Conservation (phyloP, 2,888 invertebrate genomes). For the Hemaris fuciformis region DNA sequence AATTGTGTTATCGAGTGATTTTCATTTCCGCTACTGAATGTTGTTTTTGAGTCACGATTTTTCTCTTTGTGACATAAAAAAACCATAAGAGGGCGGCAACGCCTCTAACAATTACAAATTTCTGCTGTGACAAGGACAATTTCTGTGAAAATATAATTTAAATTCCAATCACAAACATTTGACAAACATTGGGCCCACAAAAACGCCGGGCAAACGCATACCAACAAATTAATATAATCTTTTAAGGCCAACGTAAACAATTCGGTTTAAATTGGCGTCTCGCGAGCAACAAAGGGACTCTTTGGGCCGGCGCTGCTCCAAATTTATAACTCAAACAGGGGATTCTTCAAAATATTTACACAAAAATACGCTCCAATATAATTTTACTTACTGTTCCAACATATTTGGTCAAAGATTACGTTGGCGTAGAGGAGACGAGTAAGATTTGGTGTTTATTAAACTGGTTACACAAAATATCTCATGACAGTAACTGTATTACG, state of each 20-base stretch:
- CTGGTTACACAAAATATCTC: too few relatives aligned
- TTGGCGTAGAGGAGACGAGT: conserved; percentile 19
- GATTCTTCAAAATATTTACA: conserved; percentile 51
- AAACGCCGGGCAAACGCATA: neutral
- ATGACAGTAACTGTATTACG: too few relatives aligned
- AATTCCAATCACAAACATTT: neutral
- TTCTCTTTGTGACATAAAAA: too few relatives aligned
- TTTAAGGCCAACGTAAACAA: conserved; percentile 22
- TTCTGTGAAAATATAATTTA: too few relatives aligned
- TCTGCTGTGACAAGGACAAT: too few relatives aligned
- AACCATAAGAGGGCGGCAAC: too few relatives aligned
- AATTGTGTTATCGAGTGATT: too few relatives aligned
- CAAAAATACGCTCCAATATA: conserved; percentile 46
- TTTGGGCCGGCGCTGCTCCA: conserved; percentile 20
- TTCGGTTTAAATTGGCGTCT: conserved; percentile 17
- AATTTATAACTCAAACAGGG: conserved; percentile 26
- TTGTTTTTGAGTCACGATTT: too few relatives aligned
- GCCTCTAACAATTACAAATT: too few relatives aligned
- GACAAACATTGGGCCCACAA: neutral
- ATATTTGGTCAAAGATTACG: conserved; percentile 31
- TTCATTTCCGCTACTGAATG: too few relatives aligned
- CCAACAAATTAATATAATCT: conserved; percentile 12
- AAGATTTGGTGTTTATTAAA: too few relatives aligned
- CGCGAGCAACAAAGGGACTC: conserved; percentile 12
- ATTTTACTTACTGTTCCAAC: conserved; percentile 46